phyloP scores from a whole-genome alignment of 2,113 vertebrate genomes.

The Synchiropus splendidus region DNA sequence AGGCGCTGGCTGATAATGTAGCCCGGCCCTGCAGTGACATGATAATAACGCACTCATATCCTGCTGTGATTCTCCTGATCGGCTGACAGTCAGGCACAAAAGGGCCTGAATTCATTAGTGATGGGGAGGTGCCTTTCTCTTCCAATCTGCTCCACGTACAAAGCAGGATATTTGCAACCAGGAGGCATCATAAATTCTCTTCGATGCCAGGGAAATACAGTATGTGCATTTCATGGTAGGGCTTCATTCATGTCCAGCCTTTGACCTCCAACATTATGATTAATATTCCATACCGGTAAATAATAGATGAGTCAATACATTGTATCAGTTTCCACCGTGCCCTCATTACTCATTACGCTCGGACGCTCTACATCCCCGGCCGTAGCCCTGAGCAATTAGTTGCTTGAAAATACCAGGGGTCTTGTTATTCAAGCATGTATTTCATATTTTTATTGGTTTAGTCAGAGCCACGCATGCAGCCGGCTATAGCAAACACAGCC shows the following conservation, averaged over 20 bases:
- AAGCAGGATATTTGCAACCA: too few relatives aligned
- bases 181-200: too few relatives aligned
- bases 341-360: slow-evolving; percentile 52
- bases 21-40: slow-evolving; percentile 49
- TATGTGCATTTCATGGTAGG: slow-evolving; percentile 10
- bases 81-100: slow-evolving; percentile 55
- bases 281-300: slow-evolving; percentile 42
- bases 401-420: slow-evolving; percentile 50
- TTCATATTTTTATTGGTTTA: slow-evolving; percentile 59
- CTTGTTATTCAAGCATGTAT: slow-evolving; percentile 50
- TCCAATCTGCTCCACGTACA: slow-evolving; percentile 21
- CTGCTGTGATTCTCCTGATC: slow-evolving; percentile 61
- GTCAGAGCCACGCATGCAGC: slow-evolving; percentile 31
- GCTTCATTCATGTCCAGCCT: slow-evolving; percentile 4
- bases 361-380: slow-evolving; percentile 37
- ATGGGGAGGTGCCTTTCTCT: slow-evolving; percentile 18
- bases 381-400: slow-evolving; percentile 53
- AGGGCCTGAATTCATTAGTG: slow-evolving; percentile 53
- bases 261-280: slow-evolving; percentile 30
- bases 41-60: slow-evolving; percentile 57
- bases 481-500: slow-evolving; percentile 36
- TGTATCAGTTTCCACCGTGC: slow-evolving; percentile 38
- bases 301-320: slow-evolving; percentile 54
- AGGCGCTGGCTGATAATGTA: slow-evolving; percentile 46
- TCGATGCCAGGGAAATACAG: slow-evolving; percentile 9